phyloP scores from a whole-genome alignment of 2,888 invertebrate genomes.

The Lasioglossum zephyrum region DNA sequence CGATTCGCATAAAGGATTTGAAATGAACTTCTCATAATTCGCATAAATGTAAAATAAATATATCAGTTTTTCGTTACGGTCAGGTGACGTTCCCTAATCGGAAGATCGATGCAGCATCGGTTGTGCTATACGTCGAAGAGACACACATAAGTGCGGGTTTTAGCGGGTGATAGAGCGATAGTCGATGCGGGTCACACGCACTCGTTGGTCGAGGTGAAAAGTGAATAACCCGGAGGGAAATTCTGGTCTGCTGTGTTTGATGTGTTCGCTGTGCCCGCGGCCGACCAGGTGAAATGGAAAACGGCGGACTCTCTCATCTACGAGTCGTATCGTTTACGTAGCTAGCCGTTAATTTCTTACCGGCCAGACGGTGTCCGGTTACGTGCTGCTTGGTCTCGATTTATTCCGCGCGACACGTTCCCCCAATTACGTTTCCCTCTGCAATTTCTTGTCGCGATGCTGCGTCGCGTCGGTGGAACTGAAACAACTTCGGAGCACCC shows the following conservation, averaged over 20 bases:
- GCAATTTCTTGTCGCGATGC: background rate
- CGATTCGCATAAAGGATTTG: too few relatives aligned
- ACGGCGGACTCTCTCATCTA: slow-evolving; percentile 53
- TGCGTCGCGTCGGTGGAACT: background rate
- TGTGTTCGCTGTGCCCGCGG: background rate
- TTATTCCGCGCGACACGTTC: slow-evolving; percentile 4
- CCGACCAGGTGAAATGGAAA: slow-evolving; percentile 72
- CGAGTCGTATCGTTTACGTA: slow-evolving; percentile 55
- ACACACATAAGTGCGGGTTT: slow-evolving; percentile 28
- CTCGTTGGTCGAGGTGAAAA: slow-evolving; percentile 72
- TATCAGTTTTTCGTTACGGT: background rate
- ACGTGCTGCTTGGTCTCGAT: slow-evolving; percentile 14
- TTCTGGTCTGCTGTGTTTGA: slow-evolving; percentile 23
- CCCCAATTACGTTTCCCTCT: background rate
- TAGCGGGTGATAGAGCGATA: slow-evolving; percentile 29
- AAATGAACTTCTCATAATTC: background rate
- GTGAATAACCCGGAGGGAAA: slow-evolving; percentile 72
- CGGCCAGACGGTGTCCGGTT: slow-evolving; percentile 28
- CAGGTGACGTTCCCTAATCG: background rate
- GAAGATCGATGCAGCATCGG: slow-evolving; percentile 58
- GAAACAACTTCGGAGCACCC: background rate
- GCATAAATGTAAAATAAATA: background rate
- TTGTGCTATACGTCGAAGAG: background rate
- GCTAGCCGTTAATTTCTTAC: slow-evolving; percentile 51
- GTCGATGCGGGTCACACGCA: slow-evolving; percentile 57